These are phyloP conservation scores for Zosterops pallidus DNA, from an alignment of 2,113 vertebrate genomes.

Conservation along the genomic window DNA sequence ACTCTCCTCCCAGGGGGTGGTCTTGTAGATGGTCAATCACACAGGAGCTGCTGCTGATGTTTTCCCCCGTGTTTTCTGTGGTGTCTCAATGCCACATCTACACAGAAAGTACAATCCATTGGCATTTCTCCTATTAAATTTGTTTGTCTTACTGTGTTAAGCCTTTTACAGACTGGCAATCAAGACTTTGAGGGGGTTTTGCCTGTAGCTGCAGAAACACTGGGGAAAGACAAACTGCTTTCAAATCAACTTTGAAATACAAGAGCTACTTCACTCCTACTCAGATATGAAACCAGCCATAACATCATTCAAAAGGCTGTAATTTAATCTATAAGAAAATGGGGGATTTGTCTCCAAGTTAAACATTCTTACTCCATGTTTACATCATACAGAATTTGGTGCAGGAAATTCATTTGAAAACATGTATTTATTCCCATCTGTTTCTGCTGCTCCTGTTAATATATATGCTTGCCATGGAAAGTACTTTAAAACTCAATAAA, in stretches of 20 bases:
- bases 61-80: background rate
- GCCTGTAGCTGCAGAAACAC: background rate
- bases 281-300: background rate
- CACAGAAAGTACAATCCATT: background rate
- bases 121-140: background rate
- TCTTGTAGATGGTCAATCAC: background rate
- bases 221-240: background rate
- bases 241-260: background rate
- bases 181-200: background rate
- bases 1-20: background rate
- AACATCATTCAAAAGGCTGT: background rate
- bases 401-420: constrained; percentile 6
- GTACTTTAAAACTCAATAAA: constrained; percentile 57
- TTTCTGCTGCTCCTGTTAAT: constrained; percentile 4
- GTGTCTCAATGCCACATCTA: background rate
- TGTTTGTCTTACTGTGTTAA: background rate
- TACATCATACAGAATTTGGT: background rate
- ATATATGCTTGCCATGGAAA: constrained; percentile 32
- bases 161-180: background rate
- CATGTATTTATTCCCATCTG: background rate
- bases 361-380: background rate
- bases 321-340: background rate
- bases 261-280: background rate
- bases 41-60: background rate
- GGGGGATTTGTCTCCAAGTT: background rate